A percentile compares a stretch with the other conserved stretches of the same genome.
phyloP scores from a whole-genome alignment of 2,113 vertebrate species.

The Recurvirostra avosetta region DNA sequence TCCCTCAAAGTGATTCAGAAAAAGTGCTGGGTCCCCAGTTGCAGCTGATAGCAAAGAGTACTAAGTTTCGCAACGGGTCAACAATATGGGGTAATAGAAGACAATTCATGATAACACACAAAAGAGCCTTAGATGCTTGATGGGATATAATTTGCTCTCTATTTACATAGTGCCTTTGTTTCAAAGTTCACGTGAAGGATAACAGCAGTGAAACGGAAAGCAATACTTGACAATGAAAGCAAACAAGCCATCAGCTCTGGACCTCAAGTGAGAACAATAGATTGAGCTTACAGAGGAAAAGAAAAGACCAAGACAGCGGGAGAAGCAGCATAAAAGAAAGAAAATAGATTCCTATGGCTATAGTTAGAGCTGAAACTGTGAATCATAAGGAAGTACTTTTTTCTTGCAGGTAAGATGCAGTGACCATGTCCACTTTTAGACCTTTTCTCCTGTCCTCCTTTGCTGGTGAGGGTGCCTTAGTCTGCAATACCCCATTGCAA shows the following conservation, averaged over 20 bases:
- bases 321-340: background rate
- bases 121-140: background rate
- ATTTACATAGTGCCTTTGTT: slow-evolving; percentile 39
- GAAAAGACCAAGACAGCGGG: background rate
- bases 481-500: background rate
- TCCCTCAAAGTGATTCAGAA: background rate
- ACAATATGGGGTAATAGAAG: background rate
- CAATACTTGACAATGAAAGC: slow-evolving; percentile 31
- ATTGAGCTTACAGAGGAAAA: background rate
- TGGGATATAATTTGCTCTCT: slow-evolving; percentile 11
- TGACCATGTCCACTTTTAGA: background rate
- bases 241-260: slow-evolving; percentile 34
- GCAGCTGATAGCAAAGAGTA: background rate
- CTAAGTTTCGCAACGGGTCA: background rate
- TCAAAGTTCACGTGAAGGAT: slow-evolving; percentile 35
- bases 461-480: background rate
- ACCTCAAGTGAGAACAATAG: slow-evolving; percentile 12
- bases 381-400: background rate
- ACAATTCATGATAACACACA: background rate
- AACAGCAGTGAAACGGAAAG: background rate
- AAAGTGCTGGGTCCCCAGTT: background rate
- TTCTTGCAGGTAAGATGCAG: background rate
- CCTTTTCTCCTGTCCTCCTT: background rate
- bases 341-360: background rate
- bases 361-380: background rate